These are phyloP conservation scores for Plagiodera versicolora DNA, from an alignment of 2,888 invertebrate species.

Conservation along the genomic window DNA sequence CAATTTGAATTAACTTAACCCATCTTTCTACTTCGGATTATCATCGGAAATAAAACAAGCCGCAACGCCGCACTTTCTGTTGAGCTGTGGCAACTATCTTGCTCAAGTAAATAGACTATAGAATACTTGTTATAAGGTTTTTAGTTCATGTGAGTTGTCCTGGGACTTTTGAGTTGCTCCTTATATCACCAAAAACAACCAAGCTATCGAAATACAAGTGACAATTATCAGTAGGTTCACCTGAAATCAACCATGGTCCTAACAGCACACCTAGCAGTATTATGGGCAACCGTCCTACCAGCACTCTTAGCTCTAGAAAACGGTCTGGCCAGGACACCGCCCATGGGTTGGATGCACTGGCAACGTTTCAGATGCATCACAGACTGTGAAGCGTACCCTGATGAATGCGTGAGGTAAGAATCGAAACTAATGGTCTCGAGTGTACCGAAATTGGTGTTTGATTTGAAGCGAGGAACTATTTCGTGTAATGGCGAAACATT, in stretches of 20 bases:
- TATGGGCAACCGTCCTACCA: background rate
- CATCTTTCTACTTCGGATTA: too few species aligned
- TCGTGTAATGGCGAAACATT: conserved; percentile 58
- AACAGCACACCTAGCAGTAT: background rate
- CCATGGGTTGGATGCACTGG: conserved; percentile 77
- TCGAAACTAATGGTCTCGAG: background rate
- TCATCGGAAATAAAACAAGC: too few species aligned
- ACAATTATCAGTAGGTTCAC: background rate
- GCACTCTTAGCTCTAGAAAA: conserved; percentile 54
- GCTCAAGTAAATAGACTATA: too few species aligned
- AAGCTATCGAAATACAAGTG: too few species aligned
- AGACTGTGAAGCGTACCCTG: conserved; percentile 63
- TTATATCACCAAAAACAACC: too few species aligned
- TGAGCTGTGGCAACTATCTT: too few species aligned
- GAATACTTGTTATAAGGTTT: too few species aligned
- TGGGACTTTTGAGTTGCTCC: too few species aligned
- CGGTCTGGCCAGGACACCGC: conserved; percentile 67
- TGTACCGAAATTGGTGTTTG: background rate
- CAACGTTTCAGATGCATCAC: conserved; percentile 66
- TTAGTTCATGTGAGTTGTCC: too few species aligned
- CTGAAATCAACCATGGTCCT: background rate
- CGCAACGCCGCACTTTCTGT: too few species aligned
- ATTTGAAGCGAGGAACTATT: conserved; percentile 59
- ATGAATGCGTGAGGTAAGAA: conserved; percentile 43
- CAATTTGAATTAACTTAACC: too few species aligned